These are phyloP conservation scores for Lophura nycthemera DNA, from an alignment of 2,113 vertebrate genomes.

Conservation along the genomic window DNA sequence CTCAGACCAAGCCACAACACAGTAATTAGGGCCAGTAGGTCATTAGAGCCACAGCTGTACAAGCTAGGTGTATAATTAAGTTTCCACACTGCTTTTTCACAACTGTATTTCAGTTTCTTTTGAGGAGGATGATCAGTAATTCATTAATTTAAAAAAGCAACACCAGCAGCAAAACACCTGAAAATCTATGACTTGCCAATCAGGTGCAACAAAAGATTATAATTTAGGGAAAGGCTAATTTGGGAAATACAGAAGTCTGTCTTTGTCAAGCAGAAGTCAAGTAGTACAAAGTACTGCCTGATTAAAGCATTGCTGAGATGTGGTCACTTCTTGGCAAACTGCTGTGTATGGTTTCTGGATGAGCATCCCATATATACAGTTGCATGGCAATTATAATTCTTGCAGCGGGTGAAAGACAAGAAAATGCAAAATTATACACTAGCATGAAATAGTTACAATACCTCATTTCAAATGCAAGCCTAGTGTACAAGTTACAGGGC, in stretches of 20 bases:
- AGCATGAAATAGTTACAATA: slow-evolving; percentile 61
- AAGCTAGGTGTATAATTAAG: slow-evolving; percentile 81
- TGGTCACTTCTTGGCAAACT: slow-evolving; percentile 2
- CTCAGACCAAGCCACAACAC: slow-evolving; percentile 69
- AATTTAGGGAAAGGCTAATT: slow-evolving; percentile 36
- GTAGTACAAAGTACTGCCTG: slow-evolving; percentile 9
- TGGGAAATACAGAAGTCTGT: neutral
- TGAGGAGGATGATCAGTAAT: slow-evolving; percentile 50
- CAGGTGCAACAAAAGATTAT: neutral
- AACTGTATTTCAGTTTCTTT: slow-evolving; percentile 66
- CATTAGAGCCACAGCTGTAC: slow-evolving; percentile 77
- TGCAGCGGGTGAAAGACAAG: slow-evolving; percentile 55
- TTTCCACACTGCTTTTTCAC: slow-evolving; percentile 70
- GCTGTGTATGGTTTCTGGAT: neutral
- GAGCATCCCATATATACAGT: neutral
- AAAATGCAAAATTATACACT: slow-evolving; percentile 70
- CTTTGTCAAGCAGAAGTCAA: slow-evolving; percentile 17
- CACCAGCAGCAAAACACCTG: slow-evolving; percentile 44
- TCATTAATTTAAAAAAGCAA: slow-evolving; percentile 27
- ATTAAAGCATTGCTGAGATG: slow-evolving; percentile 4
- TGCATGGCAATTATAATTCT: slow-evolving; percentile 16
- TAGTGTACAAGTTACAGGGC: slow-evolving; percentile 53
- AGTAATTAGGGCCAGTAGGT: slow-evolving; percentile 77
- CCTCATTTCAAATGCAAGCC: slow-evolving; percentile 34
- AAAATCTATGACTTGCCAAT: slow-evolving; percentile 52